Evolutionary conservation across 2,888 invertebrate species (phyloP).

Genomic region (Hecatera dysodea): DNA sequence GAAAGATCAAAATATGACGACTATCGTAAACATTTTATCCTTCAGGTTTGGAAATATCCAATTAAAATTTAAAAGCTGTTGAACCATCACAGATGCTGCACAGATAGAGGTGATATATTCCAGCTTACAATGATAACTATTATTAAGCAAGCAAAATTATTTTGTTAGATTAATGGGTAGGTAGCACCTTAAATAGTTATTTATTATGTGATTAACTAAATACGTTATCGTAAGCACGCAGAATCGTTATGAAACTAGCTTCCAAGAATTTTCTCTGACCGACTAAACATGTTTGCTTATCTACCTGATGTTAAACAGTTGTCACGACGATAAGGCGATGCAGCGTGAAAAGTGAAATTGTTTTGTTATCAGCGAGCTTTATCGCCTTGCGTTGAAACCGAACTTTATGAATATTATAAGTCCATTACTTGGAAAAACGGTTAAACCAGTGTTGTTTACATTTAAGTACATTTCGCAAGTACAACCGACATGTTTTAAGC

Average conservation of each 20-base stretch:
- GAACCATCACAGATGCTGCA: not conserved
- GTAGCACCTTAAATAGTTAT: no score
- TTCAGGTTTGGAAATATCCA: not conserved
- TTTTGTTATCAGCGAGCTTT: conserved; percentile 48
- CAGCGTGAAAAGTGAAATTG: conserved; percentile 20
- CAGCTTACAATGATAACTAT: no score
- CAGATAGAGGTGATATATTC: no score
- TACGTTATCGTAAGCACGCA: conserved; percentile 21
- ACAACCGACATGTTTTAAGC: no score
- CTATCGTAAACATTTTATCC: not conserved
- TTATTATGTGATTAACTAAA: conserved; percentile 22
- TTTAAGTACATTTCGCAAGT: not conserved
- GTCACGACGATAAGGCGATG: conserved; percentile 38
- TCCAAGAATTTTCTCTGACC: conserved; percentile 65
- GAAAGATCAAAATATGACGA: conserved; percentile 14
- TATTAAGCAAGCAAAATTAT: no score
- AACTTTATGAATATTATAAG: conserved; percentile 18
- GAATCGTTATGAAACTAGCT: conserved; percentile 54
- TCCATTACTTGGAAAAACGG: not conserved
- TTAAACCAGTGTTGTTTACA: not conserved
- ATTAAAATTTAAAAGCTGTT: conserved; percentile 34
- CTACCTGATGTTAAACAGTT: conserved; percentile 40
- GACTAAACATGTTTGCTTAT: conserved; percentile 44
- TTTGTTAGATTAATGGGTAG: no score
- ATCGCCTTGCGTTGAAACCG: conserved; percentile 1